These are phyloP conservation scores for Sinocyclocheilus rhinocerous DNA, from an alignment of 2,113 vertebrate species.

Conservation along the genomic window DNA sequence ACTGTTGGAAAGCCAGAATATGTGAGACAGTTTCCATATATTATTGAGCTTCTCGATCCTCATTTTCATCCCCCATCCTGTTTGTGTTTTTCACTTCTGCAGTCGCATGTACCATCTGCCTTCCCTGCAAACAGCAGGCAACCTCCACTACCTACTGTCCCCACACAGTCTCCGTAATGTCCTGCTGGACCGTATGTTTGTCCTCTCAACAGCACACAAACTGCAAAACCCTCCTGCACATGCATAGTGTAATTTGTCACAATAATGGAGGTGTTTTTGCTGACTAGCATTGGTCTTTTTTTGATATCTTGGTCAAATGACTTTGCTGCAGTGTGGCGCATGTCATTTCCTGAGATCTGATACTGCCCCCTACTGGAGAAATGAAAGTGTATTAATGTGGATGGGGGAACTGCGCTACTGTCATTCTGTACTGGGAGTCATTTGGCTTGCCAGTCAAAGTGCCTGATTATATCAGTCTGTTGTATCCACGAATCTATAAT, in stretches of 20 bases:
- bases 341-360: slow-evolving; percentile 41
- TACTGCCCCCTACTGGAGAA: slow-evolving; percentile 68
- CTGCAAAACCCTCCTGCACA: neutral
- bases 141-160: neutral
- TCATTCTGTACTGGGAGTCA: neutral
- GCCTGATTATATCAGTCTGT: neutral
- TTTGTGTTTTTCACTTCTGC: slow-evolving; percentile 23
- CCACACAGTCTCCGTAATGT: neutral
- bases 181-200: neutral
- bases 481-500: no score
- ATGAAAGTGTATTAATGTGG: neutral
- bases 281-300: slow-evolving; percentile 56
- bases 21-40: neutral
- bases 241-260: neutral
- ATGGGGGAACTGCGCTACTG: no score
- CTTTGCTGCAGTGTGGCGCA: slow-evolving; percentile 55
- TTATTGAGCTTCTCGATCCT: neutral
- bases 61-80: slow-evolving; percentile 54
- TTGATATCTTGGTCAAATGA: slow-evolving; percentile 73
- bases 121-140: slow-evolving; percentile 7
- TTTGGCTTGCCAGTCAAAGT: neutral
- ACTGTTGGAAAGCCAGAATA: neutral
- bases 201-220: neutral
- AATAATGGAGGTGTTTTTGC: slow-evolving; percentile 52
- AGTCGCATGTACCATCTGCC: slow-evolving; percentile 32